Conservation (phyloP, 2,113 vertebrate species). For the Eublepharis macularius region DNA sequence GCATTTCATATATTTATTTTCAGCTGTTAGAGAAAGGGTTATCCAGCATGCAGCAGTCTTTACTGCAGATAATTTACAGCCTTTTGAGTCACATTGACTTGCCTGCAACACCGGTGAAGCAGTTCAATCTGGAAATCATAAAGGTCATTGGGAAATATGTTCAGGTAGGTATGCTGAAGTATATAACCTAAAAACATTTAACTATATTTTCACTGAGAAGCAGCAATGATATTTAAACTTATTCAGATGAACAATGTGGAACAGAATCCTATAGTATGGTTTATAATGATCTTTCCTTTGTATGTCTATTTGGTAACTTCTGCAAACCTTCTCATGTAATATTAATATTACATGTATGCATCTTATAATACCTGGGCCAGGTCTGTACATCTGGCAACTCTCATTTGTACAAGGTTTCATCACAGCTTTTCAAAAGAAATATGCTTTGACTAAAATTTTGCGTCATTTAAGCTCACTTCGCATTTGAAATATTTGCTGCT, state of each 20-base stretch:
- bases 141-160: conserved; percentile 99
- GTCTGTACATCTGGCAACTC: background rate
- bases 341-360: background rate
- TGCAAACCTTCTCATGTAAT: conserved; percentile 5
- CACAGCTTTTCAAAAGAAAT: background rate
- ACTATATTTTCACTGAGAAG: background rate
- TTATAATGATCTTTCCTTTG: background rate
- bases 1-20: conserved; percentile 31
- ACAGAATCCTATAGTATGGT: background rate
- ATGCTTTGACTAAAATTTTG: conserved; percentile 17
- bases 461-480: conserved; percentile 15
- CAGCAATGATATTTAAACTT: background rate
- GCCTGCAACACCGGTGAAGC: conserved; percentile 92
- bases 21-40: conserved; percentile 96
- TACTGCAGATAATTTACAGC: conserved; percentile 96
- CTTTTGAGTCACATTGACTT: conserved; percentile 95
- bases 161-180: conserved; percentile 81
- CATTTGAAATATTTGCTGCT: conserved; percentile 2
- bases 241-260: background rate
- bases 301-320: background rate
- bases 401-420: background rate
- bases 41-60: conserved; percentile 94
- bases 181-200: background rate
- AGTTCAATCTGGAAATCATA: conserved; percentile 98
- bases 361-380: background rate